A percentile compares a stretch with the other conserved stretches of the same genome.
These are phyloP conservation scores for Dreissena rostriformis DNA, from an alignment of 1,140 invertebrate species.

Conservation along the genomic window DNA sequence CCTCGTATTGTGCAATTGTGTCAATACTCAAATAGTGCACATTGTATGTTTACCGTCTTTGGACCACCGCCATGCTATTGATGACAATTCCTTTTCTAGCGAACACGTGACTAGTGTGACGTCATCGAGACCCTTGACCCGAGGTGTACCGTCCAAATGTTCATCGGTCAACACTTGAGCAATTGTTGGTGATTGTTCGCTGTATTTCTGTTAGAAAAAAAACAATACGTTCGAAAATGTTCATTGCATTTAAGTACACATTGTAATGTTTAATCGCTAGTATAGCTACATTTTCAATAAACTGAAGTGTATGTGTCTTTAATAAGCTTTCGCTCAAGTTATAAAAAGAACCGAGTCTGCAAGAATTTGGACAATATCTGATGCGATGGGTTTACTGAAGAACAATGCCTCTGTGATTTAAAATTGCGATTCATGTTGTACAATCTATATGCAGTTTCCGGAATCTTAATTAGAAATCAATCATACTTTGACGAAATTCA, in stretches of 20 bases:
- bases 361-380: neutral
- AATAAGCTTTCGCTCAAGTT: neutral
- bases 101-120: slow-evolving; percentile 21
- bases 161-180: slow-evolving; percentile 8
- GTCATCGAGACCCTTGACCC: slow-evolving; percentile 32
- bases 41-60: slow-evolving; percentile 35
- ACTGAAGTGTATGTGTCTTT: neutral
- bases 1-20: neutral
- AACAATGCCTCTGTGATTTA: neutral
- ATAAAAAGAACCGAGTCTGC: neutral
- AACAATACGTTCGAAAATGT: neutral
- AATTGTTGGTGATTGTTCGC: neutral
- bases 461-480: too few species aligned
- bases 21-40: neutral
- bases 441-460: too few species aligned
- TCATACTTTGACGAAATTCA: slow-evolving; percentile 22
- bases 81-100: slow-evolving; percentile 33
- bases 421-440: neutral
- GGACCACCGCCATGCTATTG: slow-evolving; percentile 30
- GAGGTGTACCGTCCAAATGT: slow-evolving; percentile 9
- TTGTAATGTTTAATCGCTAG: neutral
- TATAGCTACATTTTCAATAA: neutral
- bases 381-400: neutral
- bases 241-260: neutral
- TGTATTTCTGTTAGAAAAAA: neutral